Percentiles rank a stretch among this genome's conserved stretches.
Evolutionary conservation across 2,888 invertebrate species (phyloP).

Genomic region (Gymnosoma rotundatum): DNA sequence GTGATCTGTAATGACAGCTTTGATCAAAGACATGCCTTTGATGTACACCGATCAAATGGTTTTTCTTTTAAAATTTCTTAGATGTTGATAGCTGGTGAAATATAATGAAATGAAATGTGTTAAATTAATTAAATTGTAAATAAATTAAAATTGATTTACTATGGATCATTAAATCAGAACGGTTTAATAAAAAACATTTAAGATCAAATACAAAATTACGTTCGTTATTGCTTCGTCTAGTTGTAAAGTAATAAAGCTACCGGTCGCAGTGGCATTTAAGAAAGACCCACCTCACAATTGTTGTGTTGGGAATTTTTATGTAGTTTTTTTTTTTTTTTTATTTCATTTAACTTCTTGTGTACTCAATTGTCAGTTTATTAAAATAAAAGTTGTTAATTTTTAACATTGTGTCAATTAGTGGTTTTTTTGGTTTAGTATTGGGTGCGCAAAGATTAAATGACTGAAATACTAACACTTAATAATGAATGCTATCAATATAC

Average conservation of each 20-base stretch:
- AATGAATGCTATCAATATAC: background rate
- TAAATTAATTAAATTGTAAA: constrained; percentile 64
- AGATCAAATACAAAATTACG: background rate
- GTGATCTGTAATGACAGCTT: constrained; percentile 77
- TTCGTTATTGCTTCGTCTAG: too few relatives aligned
- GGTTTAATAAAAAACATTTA: constrained; percentile 8
- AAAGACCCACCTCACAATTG: too few relatives aligned
- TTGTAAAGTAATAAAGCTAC: too few relatives aligned
- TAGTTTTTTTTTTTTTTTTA: too few relatives aligned
- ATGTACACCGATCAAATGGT: constrained; percentile 66
- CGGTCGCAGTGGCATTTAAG: too few relatives aligned
- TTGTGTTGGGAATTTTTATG: too few relatives aligned
- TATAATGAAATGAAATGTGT: constrained; percentile 59
- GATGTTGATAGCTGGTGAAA: constrained; percentile 26
- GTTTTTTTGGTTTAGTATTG: background rate
- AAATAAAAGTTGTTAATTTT: background rate
- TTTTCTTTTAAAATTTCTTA: constrained; percentile 13
- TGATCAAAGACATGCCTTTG: constrained; percentile 76
- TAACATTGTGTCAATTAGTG: background rate
- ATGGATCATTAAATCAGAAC: constrained; percentile 21
- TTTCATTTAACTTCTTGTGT: too few relatives aligned
- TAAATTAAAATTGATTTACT: constrained; percentile 59
- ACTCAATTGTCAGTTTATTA: too few relatives aligned
- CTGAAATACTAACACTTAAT: background rate
- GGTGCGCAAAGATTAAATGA: background rate